Conservation (phyloP, 2,797 vertebrate genomes). For the Cirrhinus molitorella region DNA sequence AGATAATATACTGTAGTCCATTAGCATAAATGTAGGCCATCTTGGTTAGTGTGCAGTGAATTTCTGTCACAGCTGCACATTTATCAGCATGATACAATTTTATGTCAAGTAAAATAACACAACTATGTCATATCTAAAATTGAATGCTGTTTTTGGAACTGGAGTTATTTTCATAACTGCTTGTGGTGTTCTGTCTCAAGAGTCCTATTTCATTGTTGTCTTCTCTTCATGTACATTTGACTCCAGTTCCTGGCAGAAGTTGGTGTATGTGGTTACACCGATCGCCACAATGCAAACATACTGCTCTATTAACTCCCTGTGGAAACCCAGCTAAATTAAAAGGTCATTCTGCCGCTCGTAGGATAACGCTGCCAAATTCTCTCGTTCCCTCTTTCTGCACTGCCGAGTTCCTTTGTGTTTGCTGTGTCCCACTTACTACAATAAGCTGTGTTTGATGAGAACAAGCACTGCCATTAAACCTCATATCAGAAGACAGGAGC, state of each 20-base stretch:
- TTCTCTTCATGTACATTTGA: background rate
- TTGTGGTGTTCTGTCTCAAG: background rate
- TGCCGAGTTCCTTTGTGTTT: background rate
- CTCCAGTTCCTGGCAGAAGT: constrained; percentile 9
- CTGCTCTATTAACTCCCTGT: constrained; percentile 22
- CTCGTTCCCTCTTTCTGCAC: constrained; percentile 20
- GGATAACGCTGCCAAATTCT: background rate
- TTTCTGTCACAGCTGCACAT: background rate
- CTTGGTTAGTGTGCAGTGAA: background rate
- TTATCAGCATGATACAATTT: background rate
- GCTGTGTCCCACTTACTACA: constrained; percentile 21
- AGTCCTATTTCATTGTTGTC: background rate
- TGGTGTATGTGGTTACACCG: background rate
- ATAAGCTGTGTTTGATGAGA: background rate
- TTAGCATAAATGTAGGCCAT: background rate
- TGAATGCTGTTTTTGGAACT: background rate
- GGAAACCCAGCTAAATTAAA: background rate
- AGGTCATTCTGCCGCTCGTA: background rate
- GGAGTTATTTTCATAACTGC: background rate
- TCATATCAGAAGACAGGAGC: background rate
- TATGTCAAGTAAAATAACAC: background rate
- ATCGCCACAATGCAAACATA: background rate
- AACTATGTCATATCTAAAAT: background rate
- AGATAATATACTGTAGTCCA: background rate
- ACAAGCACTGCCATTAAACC: background rate